Base-by-base conservation (phyloP, 2,797 vertebrate species). In the Halcyon badia region DNA sequence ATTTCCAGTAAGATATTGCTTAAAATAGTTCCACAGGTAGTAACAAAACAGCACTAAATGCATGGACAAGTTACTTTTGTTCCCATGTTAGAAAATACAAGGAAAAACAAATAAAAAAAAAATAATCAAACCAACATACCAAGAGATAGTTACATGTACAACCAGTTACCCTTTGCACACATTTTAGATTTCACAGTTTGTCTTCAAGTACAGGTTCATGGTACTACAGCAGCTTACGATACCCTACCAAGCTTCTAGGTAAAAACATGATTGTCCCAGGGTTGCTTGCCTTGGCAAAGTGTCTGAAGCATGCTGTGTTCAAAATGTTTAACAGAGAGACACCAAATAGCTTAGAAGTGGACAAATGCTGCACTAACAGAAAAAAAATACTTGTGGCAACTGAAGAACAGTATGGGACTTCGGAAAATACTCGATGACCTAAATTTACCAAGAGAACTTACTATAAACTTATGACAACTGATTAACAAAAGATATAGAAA, bases 21-120 rank as follows among this genome's bases (percentile, higher is more conserved):
- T 96, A 92, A 95, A 96, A 94, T 72, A 93, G 90, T 94, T 96
- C 91, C 95, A 95, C 83, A 95, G 93, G 79, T 65, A 87, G 83
- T 93, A 79, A 90, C 48, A 51, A 41, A 81, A 86, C 46, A 89
- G 73, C 60, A 61, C 56, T 51, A 83, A 89, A 82, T 0, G 19
- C 79, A 68, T 2, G 78, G 79, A 77, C 66, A 75, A 89, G 18
- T 28, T 75, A 24, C 51, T 87, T 70, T 48, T 75, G 54, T 83
- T 92, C 57, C 77, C 58, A 52, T 8, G 56, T 42, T 37, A 58
- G 57, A 61, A 90, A 79, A 80, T 16, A 31, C 4, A 91, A 60
- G 5, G 51, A 85, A 66, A 60, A 91, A 37, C 11, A 39, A 39
- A 35, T 35, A 8, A 39, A 11, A 39, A 39, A 39, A 69, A 42